Percentiles rank a stretch among this genome's conserved stretches.
These are phyloP conservation scores for Sarcophilus harrisii DNA, from an alignment of 2,797 vertebrate species.

Conservation along the genomic window DNA sequence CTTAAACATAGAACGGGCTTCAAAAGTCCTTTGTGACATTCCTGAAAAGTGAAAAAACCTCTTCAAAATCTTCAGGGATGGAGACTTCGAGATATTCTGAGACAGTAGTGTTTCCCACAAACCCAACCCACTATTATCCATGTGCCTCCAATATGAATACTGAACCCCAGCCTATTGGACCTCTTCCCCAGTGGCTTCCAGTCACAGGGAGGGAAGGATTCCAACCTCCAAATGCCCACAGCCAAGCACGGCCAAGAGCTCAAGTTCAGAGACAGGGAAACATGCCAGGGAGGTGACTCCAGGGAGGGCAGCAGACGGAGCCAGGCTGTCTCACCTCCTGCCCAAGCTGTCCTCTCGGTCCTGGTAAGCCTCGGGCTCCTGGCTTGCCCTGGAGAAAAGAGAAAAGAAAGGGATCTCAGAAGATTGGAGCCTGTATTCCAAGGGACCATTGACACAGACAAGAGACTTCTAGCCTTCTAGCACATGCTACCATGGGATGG, in stretches of 20 bases:
- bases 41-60: neutral
- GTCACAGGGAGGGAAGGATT: neutral
- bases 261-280: neutral
- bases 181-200: neutral
- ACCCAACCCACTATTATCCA: neutral
- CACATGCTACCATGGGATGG: constrained; percentile 71
- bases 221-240: neutral
- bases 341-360: constrained; percentile 91
- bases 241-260: neutral
- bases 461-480: constrained; percentile 62
- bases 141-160: neutral
- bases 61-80: neutral
- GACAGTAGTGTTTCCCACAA: neutral
- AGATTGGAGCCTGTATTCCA: constrained; percentile 68
- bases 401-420: constrained; percentile 79
- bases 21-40: neutral
- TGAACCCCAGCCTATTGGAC: neutral
- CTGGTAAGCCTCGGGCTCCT: constrained; percentile 93
- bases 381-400: constrained; percentile 90
- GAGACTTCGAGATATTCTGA: neutral
- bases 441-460: constrained; percentile 75
- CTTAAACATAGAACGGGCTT: neutral
- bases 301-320: neutral
- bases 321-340: constrained; percentile 88
- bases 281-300: neutral